These are phyloP conservation scores for Tetragonula clypearis DNA, from an alignment of 1,140 invertebrate genomes.

Conservation along the genomic window DNA sequence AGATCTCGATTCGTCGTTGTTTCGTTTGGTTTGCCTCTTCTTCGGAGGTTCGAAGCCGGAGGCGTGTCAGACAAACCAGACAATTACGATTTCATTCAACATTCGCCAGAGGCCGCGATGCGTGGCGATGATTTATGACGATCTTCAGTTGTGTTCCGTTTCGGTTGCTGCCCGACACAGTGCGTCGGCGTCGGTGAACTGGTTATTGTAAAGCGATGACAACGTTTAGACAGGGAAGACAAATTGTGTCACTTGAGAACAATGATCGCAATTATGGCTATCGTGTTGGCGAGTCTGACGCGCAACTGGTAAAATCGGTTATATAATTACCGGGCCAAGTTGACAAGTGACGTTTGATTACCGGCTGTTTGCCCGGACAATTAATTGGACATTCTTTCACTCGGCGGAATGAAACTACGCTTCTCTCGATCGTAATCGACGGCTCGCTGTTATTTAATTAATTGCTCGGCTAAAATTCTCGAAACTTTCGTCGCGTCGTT, in stretches of 20 bases:
- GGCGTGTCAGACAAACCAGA: not conserved
- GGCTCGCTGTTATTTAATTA: not conserved
- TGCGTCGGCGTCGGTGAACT: slow-evolving; percentile 25
- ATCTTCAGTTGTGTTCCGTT: slow-evolving; percentile 21
- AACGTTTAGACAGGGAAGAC: slow-evolving; percentile 52
- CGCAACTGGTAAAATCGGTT: slow-evolving; percentile 30
- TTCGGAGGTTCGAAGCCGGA: not conserved
- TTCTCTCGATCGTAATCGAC: too few relatives aligned
- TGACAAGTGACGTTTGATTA: not conserved
- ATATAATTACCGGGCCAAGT: slow-evolving; percentile 7
- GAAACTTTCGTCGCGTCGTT: not conserved
- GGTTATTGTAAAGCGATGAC: slow-evolving; percentile 51
- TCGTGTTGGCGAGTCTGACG: slow-evolving; percentile 20
- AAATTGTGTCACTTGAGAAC: slow-evolving; percentile 61
- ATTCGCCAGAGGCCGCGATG: slow-evolving; percentile 8
- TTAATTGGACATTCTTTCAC: not conserved
- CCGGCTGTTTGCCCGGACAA: accelerated
- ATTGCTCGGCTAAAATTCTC: not conserved
- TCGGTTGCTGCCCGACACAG: slow-evolving; percentile 19
- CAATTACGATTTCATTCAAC: slow-evolving; percentile 46
- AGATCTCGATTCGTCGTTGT: too few relatives aligned
- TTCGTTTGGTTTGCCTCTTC: not conserved
- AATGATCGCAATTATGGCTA: slow-evolving; percentile 58
- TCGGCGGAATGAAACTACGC: too few relatives aligned
- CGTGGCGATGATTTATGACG: slow-evolving; percentile 35